Conservation (phyloP, 2,113 vertebrate genomes). For the Brachirus orientalis region DNA sequence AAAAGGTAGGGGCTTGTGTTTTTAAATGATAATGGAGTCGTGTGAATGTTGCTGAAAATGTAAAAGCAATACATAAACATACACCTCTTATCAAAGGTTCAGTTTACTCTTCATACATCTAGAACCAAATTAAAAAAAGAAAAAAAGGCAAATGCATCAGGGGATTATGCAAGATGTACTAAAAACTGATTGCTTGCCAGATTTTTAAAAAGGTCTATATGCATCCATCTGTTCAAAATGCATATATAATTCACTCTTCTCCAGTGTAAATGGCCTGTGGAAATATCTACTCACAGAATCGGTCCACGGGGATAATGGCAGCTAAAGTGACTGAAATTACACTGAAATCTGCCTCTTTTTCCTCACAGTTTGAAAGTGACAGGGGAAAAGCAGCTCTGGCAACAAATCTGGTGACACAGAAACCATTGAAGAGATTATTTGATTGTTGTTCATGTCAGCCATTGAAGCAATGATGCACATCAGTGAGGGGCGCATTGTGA, state of each 20-base stretch:
- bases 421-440: not conserved
- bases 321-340: conserved; percentile 16
- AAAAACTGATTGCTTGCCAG: not conserved
- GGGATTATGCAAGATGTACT: not conserved
- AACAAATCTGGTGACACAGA: not conserved
- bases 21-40: not conserved
- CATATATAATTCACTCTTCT: not conserved
- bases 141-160: not conserved
- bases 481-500: no score
- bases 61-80: not conserved
- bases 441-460: not conserved
- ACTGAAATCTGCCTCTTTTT: conserved; percentile 8
- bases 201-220: not conserved
- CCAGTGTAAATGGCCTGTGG: not conserved
- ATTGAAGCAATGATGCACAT: not conserved
- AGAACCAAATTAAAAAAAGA: not conserved
- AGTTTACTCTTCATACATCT: not conserved
- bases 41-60: no score
- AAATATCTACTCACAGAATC: not conserved
- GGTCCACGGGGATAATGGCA: not conserved
- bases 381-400: not conserved
- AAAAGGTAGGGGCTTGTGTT: not conserved
- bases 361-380: not conserved
- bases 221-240: not conserved
- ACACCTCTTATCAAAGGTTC: not conserved